Evolutionary conservation across 2,797 vertebrate species (phyloP).

Genomic region (Balearica regulorum): DNA sequence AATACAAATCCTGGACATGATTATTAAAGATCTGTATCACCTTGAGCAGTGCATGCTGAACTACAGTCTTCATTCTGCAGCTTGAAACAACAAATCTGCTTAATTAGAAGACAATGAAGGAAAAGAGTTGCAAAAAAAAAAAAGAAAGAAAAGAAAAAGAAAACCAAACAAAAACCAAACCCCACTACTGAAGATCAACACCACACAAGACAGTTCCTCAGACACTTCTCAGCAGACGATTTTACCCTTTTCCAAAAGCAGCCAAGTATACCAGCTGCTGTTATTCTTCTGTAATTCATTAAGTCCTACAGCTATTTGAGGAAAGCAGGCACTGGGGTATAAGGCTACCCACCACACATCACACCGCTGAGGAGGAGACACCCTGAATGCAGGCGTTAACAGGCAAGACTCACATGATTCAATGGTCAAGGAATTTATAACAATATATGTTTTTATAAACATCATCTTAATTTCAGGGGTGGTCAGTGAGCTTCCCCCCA

Average conservation of each 20-base stretch:
- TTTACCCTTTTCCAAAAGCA: neutral
- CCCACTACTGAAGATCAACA: neutral
- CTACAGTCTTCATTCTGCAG: neutral
- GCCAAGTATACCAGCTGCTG: neutral
- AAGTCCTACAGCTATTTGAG: neutral
- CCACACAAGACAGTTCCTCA: neutral
- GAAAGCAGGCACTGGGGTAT: neutral
- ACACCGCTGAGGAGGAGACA: neutral
- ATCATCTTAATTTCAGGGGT: neutral
- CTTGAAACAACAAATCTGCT: neutral
- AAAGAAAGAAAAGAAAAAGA: no score
- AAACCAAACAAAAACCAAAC: no score
- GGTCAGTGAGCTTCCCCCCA: neutral
- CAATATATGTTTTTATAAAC: neutral
- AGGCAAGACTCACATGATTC: neutral
- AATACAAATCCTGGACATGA: neutral
- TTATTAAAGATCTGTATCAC: neutral
- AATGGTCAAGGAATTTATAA: neutral
- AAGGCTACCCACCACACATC: neutral
- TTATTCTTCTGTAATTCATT: neutral
- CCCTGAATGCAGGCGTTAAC: rapidly evolving
- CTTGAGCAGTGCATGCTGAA: neutral
- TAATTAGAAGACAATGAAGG: neutral
- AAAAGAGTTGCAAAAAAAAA: neutral
- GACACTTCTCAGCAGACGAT: neutral